A percentile compares a stretch with the other conserved stretches of the same genome.
Evolutionary conservation across 2,113 vertebrate species (phyloP).

Genomic region (Hystrix cristata): DNA sequence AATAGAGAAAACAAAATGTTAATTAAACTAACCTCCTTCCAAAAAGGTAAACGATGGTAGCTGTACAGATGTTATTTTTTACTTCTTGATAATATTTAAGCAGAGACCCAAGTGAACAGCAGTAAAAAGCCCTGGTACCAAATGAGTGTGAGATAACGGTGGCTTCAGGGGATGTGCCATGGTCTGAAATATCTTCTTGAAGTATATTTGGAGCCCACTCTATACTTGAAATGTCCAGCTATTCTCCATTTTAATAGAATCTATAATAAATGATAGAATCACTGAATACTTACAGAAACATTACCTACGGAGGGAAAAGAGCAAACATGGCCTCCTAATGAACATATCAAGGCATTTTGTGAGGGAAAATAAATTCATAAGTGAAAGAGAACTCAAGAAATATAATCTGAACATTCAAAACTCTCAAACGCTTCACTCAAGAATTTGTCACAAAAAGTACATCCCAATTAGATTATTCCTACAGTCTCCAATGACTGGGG

Average conservation of each 20-base stretch:
- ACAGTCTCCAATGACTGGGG: neutral
- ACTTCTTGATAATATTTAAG: neutral
- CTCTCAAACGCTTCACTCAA: neutral
- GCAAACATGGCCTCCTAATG: neutral
- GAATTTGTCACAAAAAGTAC: neutral
- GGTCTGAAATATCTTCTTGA: neutral
- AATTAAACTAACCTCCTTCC: neutral
- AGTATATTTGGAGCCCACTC: neutral
- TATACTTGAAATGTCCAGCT: neutral
- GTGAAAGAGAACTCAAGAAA: neutral
- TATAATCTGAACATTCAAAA: neutral
- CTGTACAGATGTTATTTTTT: neutral
- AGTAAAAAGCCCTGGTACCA: neutral
- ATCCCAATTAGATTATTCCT: neutral
- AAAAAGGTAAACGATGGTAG: neutral
- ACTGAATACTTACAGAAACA: constrained; percentile 22
- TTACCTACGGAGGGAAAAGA: neutral
- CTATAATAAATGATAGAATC: neutral
- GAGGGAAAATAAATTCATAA: neutral
- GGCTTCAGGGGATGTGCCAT: neutral
- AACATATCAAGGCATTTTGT: neutral
- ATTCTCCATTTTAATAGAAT: neutral
- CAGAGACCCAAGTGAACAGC: neutral
- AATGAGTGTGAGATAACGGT: neutral
- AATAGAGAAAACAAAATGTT: constrained; percentile 1